Base-by-base conservation (phyloP, 2,888 invertebrate species). In the Xanthia icteritia region DNA sequence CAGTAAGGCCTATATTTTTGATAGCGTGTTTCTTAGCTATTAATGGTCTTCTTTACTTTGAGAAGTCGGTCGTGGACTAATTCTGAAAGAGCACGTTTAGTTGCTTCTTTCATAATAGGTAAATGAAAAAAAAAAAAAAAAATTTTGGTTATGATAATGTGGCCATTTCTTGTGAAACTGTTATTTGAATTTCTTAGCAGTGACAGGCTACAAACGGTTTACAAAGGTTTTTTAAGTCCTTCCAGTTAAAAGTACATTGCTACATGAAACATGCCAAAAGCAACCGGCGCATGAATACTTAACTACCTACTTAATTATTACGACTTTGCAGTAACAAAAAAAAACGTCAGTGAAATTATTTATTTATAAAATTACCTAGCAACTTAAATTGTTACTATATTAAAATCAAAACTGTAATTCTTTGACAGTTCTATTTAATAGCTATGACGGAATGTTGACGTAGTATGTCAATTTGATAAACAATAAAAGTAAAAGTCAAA, bases 21-120 rank as follows among this genome's bases (percentile, higher is more conserved):
- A 20, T 83, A 20, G 84, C 82, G 84, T 83, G 82, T 20, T 75
- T 27, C 27, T 27, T 5, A 42, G 36, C 72, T 70, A 81, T 83
- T 73, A 75, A 23, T 27, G 15, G 51, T 68, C 20, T 67, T 71
- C 48, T 75, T 69, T 75, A 54, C 9, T 60, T 64, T 60, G 5
- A 17, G 31, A 71, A 80, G 36, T 67, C 54, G 80, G 69, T 60
- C 73, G 58, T 36, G 70, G 17, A 42, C 45, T 84, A 79, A 74
- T 82, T 82, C 58, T 56, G 36, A 23, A 31, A 36, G 23, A 42
- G 45, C 39, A 81, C 51, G 56, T 56, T 67, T 70, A 3, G 17
- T 15, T 39, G 13, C 27, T 77, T 51, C 27, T 36, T 42, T 51
- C 39, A 66, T 31, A 27, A 63, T 36, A 31, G 42, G 15, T 42